These are phyloP conservation scores for Heloderma charlesbogerti DNA, from an alignment of 2,113 vertebrate species.

Conservation along the genomic window DNA sequence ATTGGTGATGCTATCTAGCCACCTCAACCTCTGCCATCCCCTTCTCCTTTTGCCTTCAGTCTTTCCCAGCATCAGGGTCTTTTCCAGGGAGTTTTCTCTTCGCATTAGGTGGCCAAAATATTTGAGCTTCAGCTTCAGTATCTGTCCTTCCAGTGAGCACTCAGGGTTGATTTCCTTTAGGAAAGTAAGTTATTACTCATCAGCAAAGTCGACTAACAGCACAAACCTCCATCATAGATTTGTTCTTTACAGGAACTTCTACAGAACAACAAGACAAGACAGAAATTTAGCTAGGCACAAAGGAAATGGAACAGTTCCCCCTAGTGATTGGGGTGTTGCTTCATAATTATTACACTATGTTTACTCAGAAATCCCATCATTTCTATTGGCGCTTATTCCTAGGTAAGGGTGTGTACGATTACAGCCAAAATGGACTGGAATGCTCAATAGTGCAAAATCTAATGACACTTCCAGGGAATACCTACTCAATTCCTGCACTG, in stretches of 20 bases:
- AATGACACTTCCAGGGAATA: not conserved
- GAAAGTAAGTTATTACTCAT: not conserved
- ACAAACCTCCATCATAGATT: not conserved
- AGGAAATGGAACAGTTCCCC: not conserved
- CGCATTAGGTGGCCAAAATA: too few relatives aligned
- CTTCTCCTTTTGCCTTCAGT: too few relatives aligned
- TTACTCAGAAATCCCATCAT: not conserved
- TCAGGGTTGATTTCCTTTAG: too few relatives aligned
- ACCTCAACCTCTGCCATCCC: too few relatives aligned
- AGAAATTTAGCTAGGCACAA: not conserved
- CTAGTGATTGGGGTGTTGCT: not conserved
- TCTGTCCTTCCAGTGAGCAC: too few relatives aligned
- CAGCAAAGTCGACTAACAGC: not conserved
- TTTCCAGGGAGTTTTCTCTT: too few relatives aligned
- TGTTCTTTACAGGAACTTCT: not conserved
- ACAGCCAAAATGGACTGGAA: not conserved
- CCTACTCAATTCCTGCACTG: not conserved
- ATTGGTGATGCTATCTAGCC: too few relatives aligned
- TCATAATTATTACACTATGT: not conserved
- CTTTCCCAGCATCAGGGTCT: too few relatives aligned
- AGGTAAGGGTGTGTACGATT: not conserved
- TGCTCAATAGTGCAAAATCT: not conserved
- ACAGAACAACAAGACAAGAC: not conserved
- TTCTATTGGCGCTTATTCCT: not conserved
- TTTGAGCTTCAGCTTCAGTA: too few relatives aligned